These are phyloP conservation scores for Mormyrops boulengeri DNA, from an alignment of 2,797 vertebrate species.

Conservation along the genomic window DNA sequence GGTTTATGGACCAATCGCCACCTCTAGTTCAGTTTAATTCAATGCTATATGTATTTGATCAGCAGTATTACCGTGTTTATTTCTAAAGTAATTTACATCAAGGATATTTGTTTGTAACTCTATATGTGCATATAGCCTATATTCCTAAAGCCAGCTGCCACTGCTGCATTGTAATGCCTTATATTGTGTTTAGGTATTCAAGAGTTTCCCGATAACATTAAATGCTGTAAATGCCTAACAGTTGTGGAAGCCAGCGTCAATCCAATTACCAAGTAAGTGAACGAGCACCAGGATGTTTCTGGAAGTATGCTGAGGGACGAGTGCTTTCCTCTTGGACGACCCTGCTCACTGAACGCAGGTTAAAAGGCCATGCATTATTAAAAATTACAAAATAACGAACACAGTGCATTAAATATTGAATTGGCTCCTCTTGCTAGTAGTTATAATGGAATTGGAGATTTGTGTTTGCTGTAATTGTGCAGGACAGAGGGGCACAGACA, in stretches of 20 bases:
- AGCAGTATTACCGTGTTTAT: neutral
- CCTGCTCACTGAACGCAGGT: neutral
- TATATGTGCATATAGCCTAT: neutral
- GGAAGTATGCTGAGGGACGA: neutral
- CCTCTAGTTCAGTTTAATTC: neutral
- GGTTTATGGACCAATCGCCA: neutral
- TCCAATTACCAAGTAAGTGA: slow-evolving; percentile 96
- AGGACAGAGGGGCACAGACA: neutral
- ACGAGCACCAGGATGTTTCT: neutral
- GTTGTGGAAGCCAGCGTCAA: slow-evolving; percentile 99
- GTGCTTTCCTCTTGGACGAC: neutral
- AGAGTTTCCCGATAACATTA: slow-evolving; percentile 98
- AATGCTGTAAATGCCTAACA: slow-evolving; percentile 98
- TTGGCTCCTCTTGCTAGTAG: neutral
- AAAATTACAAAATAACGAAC: neutral
- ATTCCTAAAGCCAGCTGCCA: neutral
- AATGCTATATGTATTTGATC: neutral
- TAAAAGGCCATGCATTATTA: slow-evolving; percentile 6
- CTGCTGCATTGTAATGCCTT: neutral
- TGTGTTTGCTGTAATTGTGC: neutral
- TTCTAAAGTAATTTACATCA: neutral
- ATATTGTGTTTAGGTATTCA: slow-evolving; percentile 75
- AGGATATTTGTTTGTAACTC: neutral
- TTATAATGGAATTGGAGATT: neutral
- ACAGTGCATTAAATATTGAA: slow-evolving; percentile 12